phyloP scores from a whole-genome alignment of 2,113 vertebrate genomes.

The Enhydra lutris region DNA sequence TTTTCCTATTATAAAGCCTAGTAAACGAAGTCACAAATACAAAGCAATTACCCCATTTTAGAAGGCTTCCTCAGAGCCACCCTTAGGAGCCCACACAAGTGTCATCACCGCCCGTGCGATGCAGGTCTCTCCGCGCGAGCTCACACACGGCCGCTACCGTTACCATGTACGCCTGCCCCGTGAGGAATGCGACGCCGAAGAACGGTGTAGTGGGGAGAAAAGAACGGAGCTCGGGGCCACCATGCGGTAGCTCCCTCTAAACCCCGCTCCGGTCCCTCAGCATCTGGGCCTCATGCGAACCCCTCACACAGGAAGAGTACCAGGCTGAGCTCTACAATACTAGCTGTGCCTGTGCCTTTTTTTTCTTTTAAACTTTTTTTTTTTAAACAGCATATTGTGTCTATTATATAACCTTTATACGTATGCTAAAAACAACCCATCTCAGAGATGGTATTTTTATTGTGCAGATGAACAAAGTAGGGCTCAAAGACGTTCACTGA shows the following conservation, averaged over 20 bases:
- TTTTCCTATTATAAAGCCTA: slow-evolving; percentile 42
- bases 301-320: background rate
- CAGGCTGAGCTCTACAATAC: background rate
- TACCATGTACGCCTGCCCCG: background rate
- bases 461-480: background rate
- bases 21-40: slow-evolving; percentile 27
- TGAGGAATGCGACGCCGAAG: background rate
- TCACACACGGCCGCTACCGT: background rate
- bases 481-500: background rate
- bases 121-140: background rate
- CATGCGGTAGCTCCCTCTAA: background rate
- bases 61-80: background rate
- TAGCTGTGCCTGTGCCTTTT: background rate
- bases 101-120: background rate
- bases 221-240: background rate
- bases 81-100: background rate
- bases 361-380: background rate
- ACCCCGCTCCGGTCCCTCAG: too few relatives aligned
- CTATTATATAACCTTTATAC: background rate
- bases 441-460: background rate
- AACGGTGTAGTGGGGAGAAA: accelerated
- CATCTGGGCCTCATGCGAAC: background rate
- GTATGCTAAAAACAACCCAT: background rate
- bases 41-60: background rate
- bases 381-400: background rate